These are phyloP conservation scores for Noctilio leporinus DNA, from an alignment of 2,113 vertebrate species.

Conservation along the genomic window DNA sequence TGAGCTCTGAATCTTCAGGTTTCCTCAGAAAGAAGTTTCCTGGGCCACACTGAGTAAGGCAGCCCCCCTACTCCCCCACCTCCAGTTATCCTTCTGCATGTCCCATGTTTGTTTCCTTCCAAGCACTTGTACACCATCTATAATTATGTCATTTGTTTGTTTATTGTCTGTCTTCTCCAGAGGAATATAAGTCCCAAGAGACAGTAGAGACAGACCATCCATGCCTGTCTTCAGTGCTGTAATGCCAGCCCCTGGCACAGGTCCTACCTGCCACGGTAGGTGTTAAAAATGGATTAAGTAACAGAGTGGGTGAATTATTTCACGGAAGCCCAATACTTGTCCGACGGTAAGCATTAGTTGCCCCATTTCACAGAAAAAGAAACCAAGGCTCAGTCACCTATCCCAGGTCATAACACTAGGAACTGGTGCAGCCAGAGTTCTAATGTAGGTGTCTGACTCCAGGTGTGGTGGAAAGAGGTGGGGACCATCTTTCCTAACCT, in stretches of 20 bases:
- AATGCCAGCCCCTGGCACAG: neutral
- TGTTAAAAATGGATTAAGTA: neutral
- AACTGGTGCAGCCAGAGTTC: neutral
- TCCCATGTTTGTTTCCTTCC: slow-evolving; percentile 48
- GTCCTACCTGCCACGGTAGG: neutral
- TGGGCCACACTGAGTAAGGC: neutral
- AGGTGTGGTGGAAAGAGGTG: neutral
- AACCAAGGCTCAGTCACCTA: neutral
- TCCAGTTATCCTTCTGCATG: neutral
- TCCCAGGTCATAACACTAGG: neutral
- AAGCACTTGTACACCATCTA: slow-evolving; percentile 44
- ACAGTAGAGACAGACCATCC: neutral
- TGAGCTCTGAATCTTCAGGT: neutral
- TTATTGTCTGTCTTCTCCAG: slow-evolving; percentile 54
- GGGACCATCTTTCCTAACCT: neutral
- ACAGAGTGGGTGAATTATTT: slow-evolving; percentile 5
- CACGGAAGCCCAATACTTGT: neutral
- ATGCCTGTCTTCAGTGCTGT: neutral
- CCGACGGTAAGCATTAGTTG: neutral
- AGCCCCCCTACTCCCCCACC: neutral
- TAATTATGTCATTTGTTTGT: slow-evolving; percentile 64
- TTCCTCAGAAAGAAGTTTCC: neutral
- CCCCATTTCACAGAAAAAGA: slow-evolving; percentile 6
- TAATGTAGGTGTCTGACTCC: neutral
- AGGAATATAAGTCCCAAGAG: slow-evolving; percentile 30